Base-by-base conservation (phyloP, 2,888 invertebrate genomes). In the Drepana falcataria region DNA sequence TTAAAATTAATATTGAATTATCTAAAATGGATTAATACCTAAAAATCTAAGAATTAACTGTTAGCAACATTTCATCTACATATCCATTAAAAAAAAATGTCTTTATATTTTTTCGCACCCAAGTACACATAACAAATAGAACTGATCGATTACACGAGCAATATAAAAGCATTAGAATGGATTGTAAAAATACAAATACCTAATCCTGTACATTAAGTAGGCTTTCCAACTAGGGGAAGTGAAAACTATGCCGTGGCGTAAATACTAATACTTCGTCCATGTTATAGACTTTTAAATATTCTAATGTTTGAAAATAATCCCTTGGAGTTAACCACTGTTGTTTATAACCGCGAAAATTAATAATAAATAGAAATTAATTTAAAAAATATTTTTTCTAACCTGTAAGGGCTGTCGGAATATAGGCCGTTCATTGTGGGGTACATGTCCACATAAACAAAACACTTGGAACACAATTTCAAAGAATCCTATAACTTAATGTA, bases 351-450 rank as follows among this genome's bases (percentile, higher is more conserved):
- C 47, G 35, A 56, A 58, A 53, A 58, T 49, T 52, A 37, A n/a
- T 53, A 53, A 55, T 56, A 60, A 57, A 47, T 55, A 55, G 35
- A 52, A 55, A 57, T 59, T 47, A 54, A 47, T 44, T 56, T 21
- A 53, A 51, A 54, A 53, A 48, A 47, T 58, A 54, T 57, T 52
- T 59, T 57, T 68, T 79, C 84, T 87, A 87, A 91, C 91, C 91
- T 91, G 89, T 87, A 87, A 47, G 79, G 77, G 47, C 73, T 61
- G 59, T 89, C 89, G 0, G 85, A 83, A 64, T 87, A 90, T n/a
- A 90, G 73, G 59, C 89, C 87, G 63, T 89, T 88, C 75, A 88
- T 82, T 35, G 80, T 75, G 53, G 83, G 78, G 73, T 85, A 88
- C 90, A 91, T 91, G 73, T 72, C 83, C 56, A 65, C 67, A 61